phyloP scores from a whole-genome alignment of 2,113 vertebrate species.

The Alethe castanea region DNA sequence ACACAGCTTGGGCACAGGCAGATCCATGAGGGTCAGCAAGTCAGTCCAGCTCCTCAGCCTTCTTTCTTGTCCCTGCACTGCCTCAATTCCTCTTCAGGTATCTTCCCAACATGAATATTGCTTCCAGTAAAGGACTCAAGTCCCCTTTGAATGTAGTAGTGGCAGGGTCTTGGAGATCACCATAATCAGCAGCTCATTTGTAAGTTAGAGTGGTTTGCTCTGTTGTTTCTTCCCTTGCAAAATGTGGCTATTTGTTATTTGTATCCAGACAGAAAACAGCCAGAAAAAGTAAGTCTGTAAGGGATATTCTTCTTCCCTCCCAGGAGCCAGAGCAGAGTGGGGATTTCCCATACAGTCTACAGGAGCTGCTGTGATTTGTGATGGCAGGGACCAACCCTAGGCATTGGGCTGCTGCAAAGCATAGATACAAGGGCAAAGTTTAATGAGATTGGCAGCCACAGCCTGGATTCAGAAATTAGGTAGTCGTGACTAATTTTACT shows the following conservation, averaged over 20 bases:
- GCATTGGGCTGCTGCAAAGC: not conserved
- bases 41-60: not conserved
- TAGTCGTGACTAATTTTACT: not conserved
- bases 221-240: not conserved
- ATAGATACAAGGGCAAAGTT: not conserved
- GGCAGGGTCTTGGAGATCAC: not conserved
- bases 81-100: not conserved
- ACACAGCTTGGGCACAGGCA: not conserved
- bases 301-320: not conserved
- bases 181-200: not conserved
- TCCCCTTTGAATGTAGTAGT: not conserved
- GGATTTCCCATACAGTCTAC: not conserved
- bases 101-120: fast-evolving
- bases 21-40: not conserved
- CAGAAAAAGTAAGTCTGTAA: not conserved
- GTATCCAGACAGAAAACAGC: not conserved
- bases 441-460: not conserved
- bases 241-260: not conserved
- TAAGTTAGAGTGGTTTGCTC: not conserved
- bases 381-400: not conserved
- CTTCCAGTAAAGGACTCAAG: not conserved
- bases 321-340: not conserved
- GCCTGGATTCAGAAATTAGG: not conserved
- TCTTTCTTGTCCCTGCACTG: not conserved
- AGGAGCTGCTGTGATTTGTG: not conserved